phyloP scores from a whole-genome alignment of 37 sponge, comb jelly and placozoan genomes.

The Axinella damicornis region DNA sequence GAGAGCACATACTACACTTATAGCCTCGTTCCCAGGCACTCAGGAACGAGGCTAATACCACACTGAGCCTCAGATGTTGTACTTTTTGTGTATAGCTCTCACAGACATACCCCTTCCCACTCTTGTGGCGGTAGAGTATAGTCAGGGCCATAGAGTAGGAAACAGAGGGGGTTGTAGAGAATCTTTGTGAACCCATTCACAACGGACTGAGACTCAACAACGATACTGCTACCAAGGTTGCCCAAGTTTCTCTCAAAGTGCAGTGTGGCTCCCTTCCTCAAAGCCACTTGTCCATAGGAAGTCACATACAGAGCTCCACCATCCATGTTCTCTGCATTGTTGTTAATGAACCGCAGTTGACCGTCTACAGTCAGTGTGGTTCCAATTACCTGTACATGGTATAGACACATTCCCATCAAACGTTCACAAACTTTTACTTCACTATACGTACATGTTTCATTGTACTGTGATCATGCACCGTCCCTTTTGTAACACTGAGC shows the following conservation, averaged over 20 bases:
- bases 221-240: constrained; percentile 32
- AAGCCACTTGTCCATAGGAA: constrained; percentile 38
- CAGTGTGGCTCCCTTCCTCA: constrained; percentile 18
- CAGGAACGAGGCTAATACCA: background rate
- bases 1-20: too few relatives aligned
- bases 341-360: constrained; percentile 2
- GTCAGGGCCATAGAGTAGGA: constrained; percentile 33
- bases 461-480: too few relatives aligned
- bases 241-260: background rate
- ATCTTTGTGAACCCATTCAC: constrained; percentile 17
- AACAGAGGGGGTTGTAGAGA: constrained; percentile 60
- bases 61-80: background rate
- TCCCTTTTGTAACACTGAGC: too few relatives aligned
- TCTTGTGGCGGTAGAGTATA: constrained; percentile 15
- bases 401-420: too few relatives aligned
- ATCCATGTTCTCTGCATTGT: constrained; percentile 7
- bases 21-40: too few relatives aligned
- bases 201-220: background rate
- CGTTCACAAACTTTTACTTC: background rate
- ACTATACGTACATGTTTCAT: too few relatives aligned
- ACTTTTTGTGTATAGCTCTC: too few relatives aligned
- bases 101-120: constrained; percentile 29
- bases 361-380: constrained; percentile 26
- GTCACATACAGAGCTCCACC: constrained; percentile 48
- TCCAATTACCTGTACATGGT: constrained; percentile 51